Base-by-base conservation (phyloP, 64 coral and sea anemone species). In the Pocillopora verrucosa region DNA sequence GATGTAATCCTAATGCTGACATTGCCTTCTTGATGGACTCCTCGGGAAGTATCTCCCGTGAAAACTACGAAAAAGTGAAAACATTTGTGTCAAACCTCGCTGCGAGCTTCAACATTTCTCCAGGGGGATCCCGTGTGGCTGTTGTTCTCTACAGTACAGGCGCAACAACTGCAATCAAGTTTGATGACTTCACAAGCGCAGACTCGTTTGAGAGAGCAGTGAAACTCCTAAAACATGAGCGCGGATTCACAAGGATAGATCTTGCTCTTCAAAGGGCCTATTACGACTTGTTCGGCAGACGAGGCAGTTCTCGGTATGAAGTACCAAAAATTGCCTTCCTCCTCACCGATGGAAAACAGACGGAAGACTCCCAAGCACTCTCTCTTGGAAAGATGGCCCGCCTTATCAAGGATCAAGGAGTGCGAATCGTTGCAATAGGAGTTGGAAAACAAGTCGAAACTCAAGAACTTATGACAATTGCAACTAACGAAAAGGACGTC, bases 11-110 rank as follows among this genome's bases (percentile, higher is more conserved):
- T 0, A 58, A 72, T 76, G 89, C 45, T 0, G 89, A 91, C 34
- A 72, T 91, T 16, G 79, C 80, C 36, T 83, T 91, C 25, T 56
- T 91, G 13, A 36, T 91, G 6, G 89, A 91, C 61, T 91, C 89
- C 14, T 91, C 89, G 5, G 89, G 79, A 12, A 83, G 78, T 36
- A 91, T 91, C 59, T 16, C 38, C 16, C 24, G 12, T 22, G 45
- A 0, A 51, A 63, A 91, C 58, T 91, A 84, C 72, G 17, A 12
- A 19, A 91, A 91, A 73, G 20, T 91, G 56, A 91, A 84, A 91
- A 76, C 67, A 17, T 91, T 91, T 34, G 82, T 84, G 58, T 17
- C 67, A 10, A 62, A 56, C 41, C 38, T 91, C 14, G 89, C 80
- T 0, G 82, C 51, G 30, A 84, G 68, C n/a, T 91, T 91, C 73